Evolutionary conservation across 2,888 invertebrate species (phyloP).

Genomic region (Ennomos fuscantarius): DNA sequence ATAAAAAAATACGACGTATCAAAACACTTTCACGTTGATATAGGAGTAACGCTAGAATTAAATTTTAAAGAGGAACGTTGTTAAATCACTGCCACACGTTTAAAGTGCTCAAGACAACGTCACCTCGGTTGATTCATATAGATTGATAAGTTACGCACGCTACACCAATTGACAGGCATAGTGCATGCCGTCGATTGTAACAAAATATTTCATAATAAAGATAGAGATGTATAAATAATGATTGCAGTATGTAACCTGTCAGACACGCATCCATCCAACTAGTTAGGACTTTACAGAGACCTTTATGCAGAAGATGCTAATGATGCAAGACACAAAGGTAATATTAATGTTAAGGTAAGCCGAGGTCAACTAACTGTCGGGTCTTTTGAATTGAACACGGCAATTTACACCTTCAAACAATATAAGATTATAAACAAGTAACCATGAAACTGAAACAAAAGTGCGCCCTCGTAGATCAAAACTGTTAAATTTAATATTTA

Average conservation of each 20-base stretch:
- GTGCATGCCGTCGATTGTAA: constrained; percentile 25
- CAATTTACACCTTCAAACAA: constrained; percentile 14
- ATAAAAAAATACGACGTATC: background rate
- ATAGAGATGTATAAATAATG: constrained; percentile 22
- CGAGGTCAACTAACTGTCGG: constrained; percentile 21
- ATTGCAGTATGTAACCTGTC: constrained; percentile 12
- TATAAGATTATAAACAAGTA: background rate
- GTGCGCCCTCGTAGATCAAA: too few relatives aligned
- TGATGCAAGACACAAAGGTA: constrained; percentile 18
- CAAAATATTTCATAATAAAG: constrained; percentile 30
- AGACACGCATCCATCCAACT: constrained; percentile 17
- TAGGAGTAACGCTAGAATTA: constrained; percentile 9
- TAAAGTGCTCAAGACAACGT: constrained; percentile 30
- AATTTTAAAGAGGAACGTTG: constrained; percentile 20
- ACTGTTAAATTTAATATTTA: too few relatives aligned
- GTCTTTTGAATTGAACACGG: constrained; percentile 7
- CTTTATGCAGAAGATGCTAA: constrained; percentile 28
- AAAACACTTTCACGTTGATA: constrained; percentile 3
- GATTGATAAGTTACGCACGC: constrained; percentile 55
- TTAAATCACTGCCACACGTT: constrained; percentile 41
- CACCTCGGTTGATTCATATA: constrained; percentile 30
- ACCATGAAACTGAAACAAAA: background rate
- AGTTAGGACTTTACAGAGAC: constrained; percentile 23
- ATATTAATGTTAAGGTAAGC: constrained; percentile 18
- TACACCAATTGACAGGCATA: constrained; percentile 31